These are phyloP conservation scores for Oscheius sp. DNA, from an alignment of 1,140 invertebrate species.

Conservation along the genomic window DNA sequence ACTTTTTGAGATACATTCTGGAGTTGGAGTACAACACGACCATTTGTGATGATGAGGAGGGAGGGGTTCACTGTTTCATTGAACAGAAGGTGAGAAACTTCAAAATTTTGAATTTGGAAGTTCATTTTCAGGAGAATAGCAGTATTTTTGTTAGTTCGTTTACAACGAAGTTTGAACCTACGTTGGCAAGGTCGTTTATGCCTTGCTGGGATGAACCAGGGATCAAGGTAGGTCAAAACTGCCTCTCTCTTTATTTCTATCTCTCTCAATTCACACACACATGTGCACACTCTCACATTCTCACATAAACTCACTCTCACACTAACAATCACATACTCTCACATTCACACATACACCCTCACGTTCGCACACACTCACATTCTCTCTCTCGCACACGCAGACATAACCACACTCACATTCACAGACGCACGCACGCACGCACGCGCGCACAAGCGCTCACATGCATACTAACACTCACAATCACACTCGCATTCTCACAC, in stretches of 20 bases:
- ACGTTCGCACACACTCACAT: no score
- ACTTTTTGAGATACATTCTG: constrained; percentile 45
- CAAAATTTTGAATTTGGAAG: neutral
- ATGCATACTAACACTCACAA: no score
- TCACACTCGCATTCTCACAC: no score
- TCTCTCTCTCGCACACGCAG: no score
- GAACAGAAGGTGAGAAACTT: neutral
- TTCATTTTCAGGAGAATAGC: constrained; percentile 11
- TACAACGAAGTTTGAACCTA: constrained; percentile 80
- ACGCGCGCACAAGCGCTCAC: no score
- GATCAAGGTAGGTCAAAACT: constrained; percentile 71
- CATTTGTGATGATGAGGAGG: constrained; percentile 53
- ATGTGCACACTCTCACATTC: no score
- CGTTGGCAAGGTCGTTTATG: constrained; percentile 86
- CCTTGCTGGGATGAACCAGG: constrained; percentile 93
- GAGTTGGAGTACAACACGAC: constrained; percentile 55
- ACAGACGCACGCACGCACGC: no score
- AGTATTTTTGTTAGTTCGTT: constrained; percentile 36
- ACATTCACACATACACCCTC: no score
- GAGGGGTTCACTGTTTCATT: constrained; percentile 48
- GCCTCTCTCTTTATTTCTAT: neutral
- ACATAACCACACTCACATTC: no score
- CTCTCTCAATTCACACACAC: no score
- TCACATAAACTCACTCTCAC: no score
- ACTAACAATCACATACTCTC: no score